Conservation (phyloP, 2,113 vertebrate genomes). For the Furnarius figulus region DNA sequence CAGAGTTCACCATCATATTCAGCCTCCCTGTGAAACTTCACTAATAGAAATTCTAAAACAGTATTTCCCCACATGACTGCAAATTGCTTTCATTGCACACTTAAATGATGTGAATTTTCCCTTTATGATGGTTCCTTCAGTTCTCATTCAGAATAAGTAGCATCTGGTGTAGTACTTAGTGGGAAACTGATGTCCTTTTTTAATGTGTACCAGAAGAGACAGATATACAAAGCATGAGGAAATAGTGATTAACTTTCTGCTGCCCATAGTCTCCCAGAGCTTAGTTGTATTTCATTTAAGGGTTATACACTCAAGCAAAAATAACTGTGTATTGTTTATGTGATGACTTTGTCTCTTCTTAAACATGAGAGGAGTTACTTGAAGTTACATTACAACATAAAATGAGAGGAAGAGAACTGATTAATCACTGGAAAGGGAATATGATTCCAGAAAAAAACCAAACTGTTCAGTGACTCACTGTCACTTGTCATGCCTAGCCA, state of each 20-base stretch:
- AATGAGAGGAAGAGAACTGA: background rate
- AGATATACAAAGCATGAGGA: conserved; percentile 30
- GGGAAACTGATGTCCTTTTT: conserved; percentile 31
- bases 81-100: background rate
- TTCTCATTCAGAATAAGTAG: conserved; percentile 33
- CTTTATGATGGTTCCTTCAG: conserved; percentile 8
- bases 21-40: background rate
- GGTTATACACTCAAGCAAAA: background rate
- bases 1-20: background rate
- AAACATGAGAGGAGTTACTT: background rate
- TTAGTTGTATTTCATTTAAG: background rate
- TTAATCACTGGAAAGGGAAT: background rate
- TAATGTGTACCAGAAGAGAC: conserved; percentile 34
- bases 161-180: conserved; percentile 39
- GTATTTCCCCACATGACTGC: background rate
- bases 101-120: background rate
- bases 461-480: background rate
- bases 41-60: background rate
- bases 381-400: background rate
- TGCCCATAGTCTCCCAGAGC: background rate
- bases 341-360: background rate
- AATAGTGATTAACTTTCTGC: conserved; percentile 37
- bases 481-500: background rate
- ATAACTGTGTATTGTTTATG: background rate
- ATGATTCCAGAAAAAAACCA: background rate